Evolutionary conservation across 2,113 vertebrate species (phyloP).

Genomic region (Elgaria multicarinata): DNA sequence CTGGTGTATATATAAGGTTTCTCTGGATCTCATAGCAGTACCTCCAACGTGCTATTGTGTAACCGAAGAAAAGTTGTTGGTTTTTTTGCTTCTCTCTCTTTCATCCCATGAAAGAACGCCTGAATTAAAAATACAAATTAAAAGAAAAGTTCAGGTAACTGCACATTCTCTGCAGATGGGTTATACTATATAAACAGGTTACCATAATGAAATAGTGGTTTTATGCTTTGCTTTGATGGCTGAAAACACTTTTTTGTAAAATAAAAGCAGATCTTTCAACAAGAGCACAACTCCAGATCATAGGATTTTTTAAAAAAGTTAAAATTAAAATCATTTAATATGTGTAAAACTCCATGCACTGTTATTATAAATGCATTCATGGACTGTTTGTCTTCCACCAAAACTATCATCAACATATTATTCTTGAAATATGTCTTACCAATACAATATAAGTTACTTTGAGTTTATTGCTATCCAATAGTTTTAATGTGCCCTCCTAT

Average conservation of each 20-base stretch:
- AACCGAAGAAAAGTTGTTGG: neutral
- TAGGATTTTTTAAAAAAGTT: neutral
- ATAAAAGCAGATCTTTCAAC: neutral
- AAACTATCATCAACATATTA: neutral
- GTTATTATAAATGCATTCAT: neutral
- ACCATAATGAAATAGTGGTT: no score
- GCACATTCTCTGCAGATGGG: neutral
- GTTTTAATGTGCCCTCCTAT: neutral
- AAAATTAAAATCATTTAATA: neutral
- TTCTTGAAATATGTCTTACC: neutral
- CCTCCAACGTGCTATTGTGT: neutral
- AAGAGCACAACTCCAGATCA: no score
- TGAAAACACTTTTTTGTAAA: neutral
- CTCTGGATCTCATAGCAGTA: conserved; percentile 1
- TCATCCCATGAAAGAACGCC: conserved; percentile 1
- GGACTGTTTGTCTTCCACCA: neutral
- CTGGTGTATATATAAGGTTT: conserved; percentile 15
- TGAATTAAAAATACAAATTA: neutral
- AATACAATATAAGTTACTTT: neutral
- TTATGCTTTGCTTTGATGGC: neutral
- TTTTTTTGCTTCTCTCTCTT: neutral
- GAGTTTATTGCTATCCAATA: neutral
- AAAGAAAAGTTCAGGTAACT: neutral
- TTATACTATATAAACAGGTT: neutral
- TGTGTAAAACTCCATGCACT: neutral